Evolutionary conservation across 2,113 vertebrate species (phyloP), one percentile per base, ranked within the genome.

Genomic region (Acanthisitta chloris): DNA sequence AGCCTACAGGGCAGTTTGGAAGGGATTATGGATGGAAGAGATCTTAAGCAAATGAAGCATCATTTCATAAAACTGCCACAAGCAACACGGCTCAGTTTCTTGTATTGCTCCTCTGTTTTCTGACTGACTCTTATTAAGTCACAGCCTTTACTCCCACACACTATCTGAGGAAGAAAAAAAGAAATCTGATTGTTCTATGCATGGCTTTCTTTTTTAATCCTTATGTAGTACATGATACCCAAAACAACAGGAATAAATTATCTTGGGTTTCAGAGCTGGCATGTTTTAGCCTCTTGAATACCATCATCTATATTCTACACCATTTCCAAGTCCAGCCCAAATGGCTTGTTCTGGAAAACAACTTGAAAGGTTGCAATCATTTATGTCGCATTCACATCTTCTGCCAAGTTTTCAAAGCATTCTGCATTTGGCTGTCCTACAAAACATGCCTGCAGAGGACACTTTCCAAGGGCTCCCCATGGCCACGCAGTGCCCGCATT

Each of bases 191-290:
- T 67, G 36, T 91, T 92, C 43, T 55, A 42, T 59, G 21, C 16
- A 17, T 36, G 20, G 23, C 10, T 29, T 17, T 36, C 16, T 45
- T 42, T 42, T 26, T 82, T 11, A 55, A 66, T 70, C 36, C 34
- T 55, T 70, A 51, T 72, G 67, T 51, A 88, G 76, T 46, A 82
- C 64, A 51, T 8, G 79, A 92, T 90, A 91, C 70, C 31, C 72
- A 46, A 86, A 92, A 8, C 85, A 93, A 94, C 28, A 77, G 87
- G 90, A 91, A 95, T 62, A 61, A 94, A 91, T 96, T 62, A 90
- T 61, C 57, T 52, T 17, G 3, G 13, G 43, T 73, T 86, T 90
- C 48, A 57, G 45, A 73, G 29, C 24, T 66, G 78, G 78, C 91
- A 52, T 77, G n/a, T 54, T 72, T 94, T 19, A 88, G 14, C 66